Evolutionary conservation across 1,140 invertebrate species (phyloP).

Genomic region (Oedothorax gibbosus): DNA sequence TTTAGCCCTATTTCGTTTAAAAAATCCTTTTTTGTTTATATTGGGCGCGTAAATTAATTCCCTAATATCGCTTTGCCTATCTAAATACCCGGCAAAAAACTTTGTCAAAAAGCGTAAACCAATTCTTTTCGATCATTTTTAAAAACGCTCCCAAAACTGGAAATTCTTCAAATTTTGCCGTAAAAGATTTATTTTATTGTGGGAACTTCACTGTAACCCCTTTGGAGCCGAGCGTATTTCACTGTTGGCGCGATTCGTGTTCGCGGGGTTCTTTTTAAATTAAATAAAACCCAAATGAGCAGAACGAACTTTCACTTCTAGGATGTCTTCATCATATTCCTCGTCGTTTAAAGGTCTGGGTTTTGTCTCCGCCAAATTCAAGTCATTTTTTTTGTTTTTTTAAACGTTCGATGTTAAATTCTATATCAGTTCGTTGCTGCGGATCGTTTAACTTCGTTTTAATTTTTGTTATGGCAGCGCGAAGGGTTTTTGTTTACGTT

Average conservation of each 20-base stretch:
- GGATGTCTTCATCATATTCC: background rate
- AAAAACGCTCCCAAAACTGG: background rate
- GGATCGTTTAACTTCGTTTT: background rate
- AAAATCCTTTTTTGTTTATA: too few relatives aligned
- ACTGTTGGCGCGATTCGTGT: background rate
- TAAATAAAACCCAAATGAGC: background rate
- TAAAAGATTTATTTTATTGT: conserved; percentile 1
- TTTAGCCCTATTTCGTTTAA: background rate
- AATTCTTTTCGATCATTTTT: background rate
- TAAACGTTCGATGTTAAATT: background rate
- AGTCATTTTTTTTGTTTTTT: background rate
- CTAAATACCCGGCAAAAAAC: too few relatives aligned
- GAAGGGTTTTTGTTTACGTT: background rate
- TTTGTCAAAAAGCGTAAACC: too few relatives aligned
- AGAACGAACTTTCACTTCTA: too few relatives aligned
- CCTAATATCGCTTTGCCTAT: too few relatives aligned
- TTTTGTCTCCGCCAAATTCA: background rate
- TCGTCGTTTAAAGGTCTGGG: background rate
- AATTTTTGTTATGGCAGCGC: background rate
- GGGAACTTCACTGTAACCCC: background rate
- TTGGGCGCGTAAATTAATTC: too few relatives aligned
- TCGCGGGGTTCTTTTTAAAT: background rate
- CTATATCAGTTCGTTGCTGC: background rate
- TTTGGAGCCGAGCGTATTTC: background rate
- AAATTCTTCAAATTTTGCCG: background rate